Base-by-base conservation (phyloP, 2,113 vertebrate species). In the Monopterus albus region DNA sequence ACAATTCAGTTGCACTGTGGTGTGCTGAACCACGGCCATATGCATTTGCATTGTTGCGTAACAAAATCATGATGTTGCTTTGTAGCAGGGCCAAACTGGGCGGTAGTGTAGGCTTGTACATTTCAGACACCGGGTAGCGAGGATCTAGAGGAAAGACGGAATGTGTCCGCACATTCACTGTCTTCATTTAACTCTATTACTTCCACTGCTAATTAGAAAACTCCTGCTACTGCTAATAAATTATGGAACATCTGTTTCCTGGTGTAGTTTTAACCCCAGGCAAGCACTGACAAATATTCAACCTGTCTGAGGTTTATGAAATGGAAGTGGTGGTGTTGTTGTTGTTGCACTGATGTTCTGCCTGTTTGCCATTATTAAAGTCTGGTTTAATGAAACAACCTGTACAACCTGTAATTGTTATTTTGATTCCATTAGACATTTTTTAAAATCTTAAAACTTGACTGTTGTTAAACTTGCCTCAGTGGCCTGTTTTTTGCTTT, bases 201-300 rank as follows among this genome's bases (percentile, higher is more conserved):
- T 52, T 58, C 56, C 28, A 66, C 69, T 72, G 63, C 72, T 85
- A 84, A 82, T 86, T 78, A 72, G 72, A 89, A 87, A 81, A 76
- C 73, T 64, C 53, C 69, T 68, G 61, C 66, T 68, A n/a, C n/a
- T n/a, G 38, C 78, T 71, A 40, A 75, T 91, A 74, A 76, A 91
- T 88, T 77, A 88, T 85, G 85, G 40, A 89, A 63, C 50, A 35
- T 77, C 62, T 56, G 60, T 78, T 86, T 87, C 66, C 69, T 66
- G 72, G 49, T 79, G 72, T 75, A 66, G 60, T 81, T 85, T 78
- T 70, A 78, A 87, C 76, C 67, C 58, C 68, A 51, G 64, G 61
- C 82, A 29, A 52, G n/a, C 40, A 56, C 13, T 77, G 78, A 85
- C 61, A 26, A 18, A 55, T 49, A 31, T 20, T 62, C 21, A 66